A percentile compares a stretch with the other conserved stretches of the same genome.
phyloP scores from a whole-genome alignment of 2,888 invertebrate species.

The Trichopria drosophilae region DNA sequence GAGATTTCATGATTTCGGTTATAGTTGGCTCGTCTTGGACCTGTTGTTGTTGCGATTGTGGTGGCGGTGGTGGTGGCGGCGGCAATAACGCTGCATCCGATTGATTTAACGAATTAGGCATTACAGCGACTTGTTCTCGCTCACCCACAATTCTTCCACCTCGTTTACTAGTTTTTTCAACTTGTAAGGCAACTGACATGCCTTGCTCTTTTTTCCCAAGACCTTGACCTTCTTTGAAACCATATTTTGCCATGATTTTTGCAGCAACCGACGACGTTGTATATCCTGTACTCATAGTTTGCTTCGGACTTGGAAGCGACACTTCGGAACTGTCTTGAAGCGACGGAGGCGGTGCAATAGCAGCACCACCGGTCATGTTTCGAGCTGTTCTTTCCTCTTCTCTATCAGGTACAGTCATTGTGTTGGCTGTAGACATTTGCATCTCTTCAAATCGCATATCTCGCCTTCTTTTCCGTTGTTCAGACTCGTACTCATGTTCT shows the following conservation, averaged over 20 bases:
- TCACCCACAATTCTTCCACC: constrained; percentile 96
- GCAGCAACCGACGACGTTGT: constrained; percentile 89
- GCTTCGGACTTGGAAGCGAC: too few species aligned
- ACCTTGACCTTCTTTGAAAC: constrained; percentile 97
- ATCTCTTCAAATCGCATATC: constrained; percentile 56
- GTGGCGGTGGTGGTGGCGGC: constrained; percentile 58
- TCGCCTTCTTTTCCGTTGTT: constrained; percentile 66
- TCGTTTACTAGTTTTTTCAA: constrained; percentile 96
- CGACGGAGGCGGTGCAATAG: constrained; percentile 86
- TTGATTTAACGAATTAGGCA: constrained; percentile 66
- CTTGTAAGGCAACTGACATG: constrained; percentile 94
- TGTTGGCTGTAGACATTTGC: constrained; percentile 43
- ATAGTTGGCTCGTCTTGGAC: constrained; percentile 73
- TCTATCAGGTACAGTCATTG: constrained; percentile 51
- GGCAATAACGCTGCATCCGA: constrained; percentile 61
- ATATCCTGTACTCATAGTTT: constrained; percentile 60
- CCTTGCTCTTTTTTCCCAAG: constrained; percentile 96
- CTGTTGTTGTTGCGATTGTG: constrained; percentile 39
- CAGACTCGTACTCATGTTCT: constrained; percentile 67
- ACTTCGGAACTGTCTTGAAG: too few species aligned
- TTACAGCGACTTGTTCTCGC: constrained; percentile 79
- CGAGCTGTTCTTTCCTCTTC: constrained; percentile 52
- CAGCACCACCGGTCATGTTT: constrained; percentile 71
- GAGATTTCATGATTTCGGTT: constrained; percentile 93
- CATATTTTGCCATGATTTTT: constrained; percentile 99